phyloP scores from a whole-genome alignment of 2,113 vertebrate genomes.

The Zeus faber region DNA sequence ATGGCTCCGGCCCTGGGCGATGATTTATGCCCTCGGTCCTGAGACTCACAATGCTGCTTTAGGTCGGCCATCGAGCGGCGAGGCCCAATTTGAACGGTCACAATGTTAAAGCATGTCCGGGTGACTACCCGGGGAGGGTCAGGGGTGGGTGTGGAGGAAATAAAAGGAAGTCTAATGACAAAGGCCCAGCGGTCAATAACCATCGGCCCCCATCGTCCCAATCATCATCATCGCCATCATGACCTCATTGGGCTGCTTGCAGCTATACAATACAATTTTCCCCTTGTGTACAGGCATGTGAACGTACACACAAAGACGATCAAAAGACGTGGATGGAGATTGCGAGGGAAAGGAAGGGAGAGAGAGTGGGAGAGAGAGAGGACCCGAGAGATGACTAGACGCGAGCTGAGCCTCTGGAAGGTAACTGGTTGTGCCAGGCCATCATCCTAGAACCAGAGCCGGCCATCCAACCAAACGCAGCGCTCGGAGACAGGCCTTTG shows the following conservation, averaged over 20 bases:
- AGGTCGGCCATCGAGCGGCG: conserved; percentile 32
- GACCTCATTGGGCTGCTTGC: background rate
- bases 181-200: no score
- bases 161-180: background rate
- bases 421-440: conserved; percentile 56
- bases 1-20: conserved; percentile 33
- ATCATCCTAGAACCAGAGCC: conserved; percentile 39
- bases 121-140: conserved; percentile 24
- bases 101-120: no score
- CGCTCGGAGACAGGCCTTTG: conserved; percentile 51
- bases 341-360: conserved; percentile 6
- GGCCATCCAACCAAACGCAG: conserved; percentile 42
- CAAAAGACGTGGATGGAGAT: no score
- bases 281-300: background rate
- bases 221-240: conserved; percentile 20
- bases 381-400: conserved; percentile 3
- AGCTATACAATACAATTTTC: no score
- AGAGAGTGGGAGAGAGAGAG: background rate
- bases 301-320: no score
- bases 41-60: conserved; percentile 30
- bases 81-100: conserved; percentile 60
- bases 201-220: conserved; percentile 14
- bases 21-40: conserved; percentile 60
- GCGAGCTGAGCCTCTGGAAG: conserved; percentile 15
- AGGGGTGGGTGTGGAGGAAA: conserved; percentile 18